Conservation (phyloP, 2,888 invertebrate genomes). For the Lycaena phlaeas region DNA sequence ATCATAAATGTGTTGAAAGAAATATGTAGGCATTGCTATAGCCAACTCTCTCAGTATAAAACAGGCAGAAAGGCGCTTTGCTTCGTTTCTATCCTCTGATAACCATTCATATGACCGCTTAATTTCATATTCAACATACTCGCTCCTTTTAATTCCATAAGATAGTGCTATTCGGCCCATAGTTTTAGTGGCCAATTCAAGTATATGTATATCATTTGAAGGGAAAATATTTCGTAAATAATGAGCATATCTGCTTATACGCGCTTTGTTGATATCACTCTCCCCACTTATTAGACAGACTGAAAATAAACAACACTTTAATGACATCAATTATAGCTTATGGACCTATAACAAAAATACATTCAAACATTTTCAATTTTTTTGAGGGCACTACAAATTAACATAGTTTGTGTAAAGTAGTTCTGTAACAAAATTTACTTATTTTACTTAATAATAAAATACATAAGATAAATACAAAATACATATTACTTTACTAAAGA, state of each 20-base stretch:
- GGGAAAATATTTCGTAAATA: slow-evolving; percentile 92
- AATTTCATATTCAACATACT: slow-evolving; percentile 96
- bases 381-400: too few species aligned
- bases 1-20: slow-evolving; percentile 92
- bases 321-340: too few species aligned
- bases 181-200: slow-evolving; percentile 96
- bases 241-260: slow-evolving; percentile 92
- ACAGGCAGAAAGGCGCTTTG: slow-evolving; percentile 92
- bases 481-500: too few species aligned
- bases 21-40: slow-evolving; percentile 96
- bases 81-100: slow-evolving; percentile 90
- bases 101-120: slow-evolving; percentile 96
- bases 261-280: slow-evolving; percentile 89
- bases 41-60: slow-evolving; percentile 94
- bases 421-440: too few species aligned
- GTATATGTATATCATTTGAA: slow-evolving; percentile 88
- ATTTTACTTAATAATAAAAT: too few species aligned
- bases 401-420: too few species aligned
- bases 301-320: too few species aligned
- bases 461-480: too few species aligned
- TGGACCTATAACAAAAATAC: too few species aligned
- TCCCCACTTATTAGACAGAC: slow-evolving; percentile 94
- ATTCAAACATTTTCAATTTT: too few species aligned
- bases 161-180: slow-evolving; percentile 91
- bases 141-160: slow-evolving; percentile 92